Conservation (phyloP, 1,140 invertebrate species). For the Bombus waltoni region DNA sequence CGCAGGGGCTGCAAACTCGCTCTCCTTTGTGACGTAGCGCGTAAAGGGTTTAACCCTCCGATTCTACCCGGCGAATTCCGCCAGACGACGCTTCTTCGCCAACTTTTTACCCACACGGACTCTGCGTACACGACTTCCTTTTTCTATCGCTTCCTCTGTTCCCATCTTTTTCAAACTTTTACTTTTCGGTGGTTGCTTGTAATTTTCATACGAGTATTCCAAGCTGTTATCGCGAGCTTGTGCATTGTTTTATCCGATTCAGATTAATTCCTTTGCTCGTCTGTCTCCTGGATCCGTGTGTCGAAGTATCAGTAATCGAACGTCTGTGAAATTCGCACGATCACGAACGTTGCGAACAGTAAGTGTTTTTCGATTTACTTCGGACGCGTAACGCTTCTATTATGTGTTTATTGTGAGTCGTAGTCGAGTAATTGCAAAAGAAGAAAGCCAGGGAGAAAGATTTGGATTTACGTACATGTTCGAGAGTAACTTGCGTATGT, state of each 20-base stretch:
- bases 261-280: not conserved
- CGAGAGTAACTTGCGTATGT: not conserved
- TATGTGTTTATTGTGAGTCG: not conserved
- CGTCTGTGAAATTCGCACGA: not conserved
- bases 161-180: not conserved
- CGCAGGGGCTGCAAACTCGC: constrained; percentile 62
- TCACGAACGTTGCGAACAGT: not conserved
- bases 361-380: not conserved
- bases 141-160: no score
- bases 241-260: not conserved
- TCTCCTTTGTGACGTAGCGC: constrained; percentile 72
- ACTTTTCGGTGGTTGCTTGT: no score
- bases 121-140: not conserved
- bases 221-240: no score
- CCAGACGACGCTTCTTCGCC: constrained; percentile 52
- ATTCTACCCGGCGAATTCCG: constrained; percentile 38
- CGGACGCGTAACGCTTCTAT: not conserved
- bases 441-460: not conserved
- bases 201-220: no score
- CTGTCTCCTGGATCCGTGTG: no score
- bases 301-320: not conserved
- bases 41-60: constrained; percentile 70
- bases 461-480: not conserved
- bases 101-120: constrained; percentile 35
- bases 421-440: not conserved